Evolutionary conservation across 2,797 vertebrate species (phyloP), one percentile per base, ranked within the genome.

Genomic region (Alcedo atthis): DNA sequence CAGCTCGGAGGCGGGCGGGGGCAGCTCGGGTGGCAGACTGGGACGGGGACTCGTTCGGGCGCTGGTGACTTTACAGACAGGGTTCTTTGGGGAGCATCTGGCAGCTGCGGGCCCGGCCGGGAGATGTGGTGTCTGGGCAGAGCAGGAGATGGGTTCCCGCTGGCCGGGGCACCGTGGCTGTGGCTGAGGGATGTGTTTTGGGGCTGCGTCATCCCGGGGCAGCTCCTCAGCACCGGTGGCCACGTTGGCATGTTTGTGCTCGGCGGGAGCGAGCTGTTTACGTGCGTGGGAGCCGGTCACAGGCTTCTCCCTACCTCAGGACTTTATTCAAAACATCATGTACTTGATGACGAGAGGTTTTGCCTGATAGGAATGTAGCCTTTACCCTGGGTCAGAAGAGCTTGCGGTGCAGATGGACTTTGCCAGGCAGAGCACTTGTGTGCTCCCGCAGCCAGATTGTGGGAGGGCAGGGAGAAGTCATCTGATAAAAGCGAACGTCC

Each of bases 381-480:
- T 95, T 96, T 95, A 77, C 86, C 92, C 95, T 45, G 66, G 28
- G 64, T 78, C 86, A 55, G 4, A 77, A 84, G 87, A 85, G 90
- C 80, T 85, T 66, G 85, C 90, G 3, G 78, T 1, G 68, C 85
- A 81, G 85, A 83, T 94, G 94, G 90, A 95, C 96, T 96, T 97
- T 96, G 93, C 88, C 91, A 92, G 92, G 81, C 94, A 77, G 83
- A 79, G 5, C 81, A 9, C 71, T 90, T 45, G 1, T 88, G 63
- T 30, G 21, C 85, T 91, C 70, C 85, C 1, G 1, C 85, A 30
- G 94, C 77, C 63, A 59, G 94, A 94, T 67, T 81, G 93, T 35
- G 32, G 77, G 91, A 95, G 92, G 92, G 82, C 91, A 93, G 85
- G 79, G 92, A 95, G 92, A 83, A 95, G 94, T 92, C 91, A 95